Percentiles rank a stretch among this genome's conserved stretches.
Evolutionary conservation across 2,797 vertebrate genomes (phyloP).

Genomic region (Loris lydekkerianus): DNA sequence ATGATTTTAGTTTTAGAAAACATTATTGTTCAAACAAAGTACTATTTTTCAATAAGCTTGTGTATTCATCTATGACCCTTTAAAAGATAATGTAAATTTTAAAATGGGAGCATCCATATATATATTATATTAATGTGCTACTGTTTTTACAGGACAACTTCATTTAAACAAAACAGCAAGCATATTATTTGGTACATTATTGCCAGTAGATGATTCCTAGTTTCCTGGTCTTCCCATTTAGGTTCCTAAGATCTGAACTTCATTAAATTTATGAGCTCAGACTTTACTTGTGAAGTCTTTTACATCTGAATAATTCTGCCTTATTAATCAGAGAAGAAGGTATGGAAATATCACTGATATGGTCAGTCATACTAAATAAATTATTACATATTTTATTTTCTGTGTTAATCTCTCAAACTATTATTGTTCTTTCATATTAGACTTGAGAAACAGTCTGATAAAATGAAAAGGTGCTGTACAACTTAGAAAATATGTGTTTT

Average conservation of each 20-base stretch:
- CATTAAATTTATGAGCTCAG: slow-evolving; percentile 19
- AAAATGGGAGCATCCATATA: not conserved
- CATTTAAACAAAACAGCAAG: not conserved
- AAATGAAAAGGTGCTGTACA: not conserved
- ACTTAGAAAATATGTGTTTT: slow-evolving; percentile 1
- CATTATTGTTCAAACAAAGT: not conserved
- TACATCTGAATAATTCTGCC: not conserved
- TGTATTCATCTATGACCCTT: not conserved
- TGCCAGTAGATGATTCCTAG: slow-evolving; percentile 1
- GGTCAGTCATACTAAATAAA: slow-evolving; percentile 12
- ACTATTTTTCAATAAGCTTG: slow-evolving; percentile 2
- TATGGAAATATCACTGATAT: not conserved
- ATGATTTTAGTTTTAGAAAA: slow-evolving; percentile 25
- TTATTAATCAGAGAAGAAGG: not conserved
- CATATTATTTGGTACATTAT: not conserved
- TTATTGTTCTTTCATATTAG: not conserved
- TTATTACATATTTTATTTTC: not conserved
- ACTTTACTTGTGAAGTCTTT: not conserved
- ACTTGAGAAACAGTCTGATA: not conserved
- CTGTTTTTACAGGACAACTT: not conserved
- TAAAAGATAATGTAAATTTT: slow-evolving; percentile 7
- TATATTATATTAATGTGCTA: not conserved
- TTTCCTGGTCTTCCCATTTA: not conserved
- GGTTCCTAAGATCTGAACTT: not conserved
- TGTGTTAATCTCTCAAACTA: not conserved